Base-by-base conservation (phyloP, 2,888 invertebrate species). In the Conistra vaccinii region DNA sequence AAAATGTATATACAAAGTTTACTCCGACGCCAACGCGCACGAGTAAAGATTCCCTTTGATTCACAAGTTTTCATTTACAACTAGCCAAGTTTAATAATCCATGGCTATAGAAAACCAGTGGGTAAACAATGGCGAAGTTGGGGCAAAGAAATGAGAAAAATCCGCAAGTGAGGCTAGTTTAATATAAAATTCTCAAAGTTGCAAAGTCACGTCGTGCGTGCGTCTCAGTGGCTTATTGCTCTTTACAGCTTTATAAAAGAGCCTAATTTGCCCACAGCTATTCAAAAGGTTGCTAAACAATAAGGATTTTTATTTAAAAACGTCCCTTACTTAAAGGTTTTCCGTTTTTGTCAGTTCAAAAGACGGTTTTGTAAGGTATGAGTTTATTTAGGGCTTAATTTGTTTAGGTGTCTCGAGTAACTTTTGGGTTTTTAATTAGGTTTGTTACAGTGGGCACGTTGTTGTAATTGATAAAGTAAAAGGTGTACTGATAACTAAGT, bases 161-260 rank as follows among this genome's bases (percentile, higher is more conserved):
- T 67, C 63, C 69, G 69, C 48, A 61, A 80, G 66, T 82, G 57
- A 73, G 62, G 26, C 23, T 29, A 83, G 76, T 87, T 87, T 82
- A 86, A 88, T 87, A 87, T 86, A 86, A 90, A 89, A 90, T 85
- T 86, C 81, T 77, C 79, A 80, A 90, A 91, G 85, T 91, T 90
- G 89, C 89, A 65, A 85, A 90, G 91, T 91, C 92, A 92, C 91
- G 90, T 88, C 85, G 74, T 62, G 60, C 62, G 55, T 35, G 20
- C 55, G 42, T 78, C 85, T 81, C 73, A 79, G 72, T 85, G 78
- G 85, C 84, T 84, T 83, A 89, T 89, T 87, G 86, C 85, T 87
- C 85, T 89, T 87, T 84, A 76, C 62, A 76, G 87, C 85, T 87
- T 88, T 84, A 89, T 89, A 89, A 91, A 91, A 89, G 88, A 88